phyloP scores from a whole-genome alignment of 1,140 invertebrate genomes.

The Psix sp. region DNA sequence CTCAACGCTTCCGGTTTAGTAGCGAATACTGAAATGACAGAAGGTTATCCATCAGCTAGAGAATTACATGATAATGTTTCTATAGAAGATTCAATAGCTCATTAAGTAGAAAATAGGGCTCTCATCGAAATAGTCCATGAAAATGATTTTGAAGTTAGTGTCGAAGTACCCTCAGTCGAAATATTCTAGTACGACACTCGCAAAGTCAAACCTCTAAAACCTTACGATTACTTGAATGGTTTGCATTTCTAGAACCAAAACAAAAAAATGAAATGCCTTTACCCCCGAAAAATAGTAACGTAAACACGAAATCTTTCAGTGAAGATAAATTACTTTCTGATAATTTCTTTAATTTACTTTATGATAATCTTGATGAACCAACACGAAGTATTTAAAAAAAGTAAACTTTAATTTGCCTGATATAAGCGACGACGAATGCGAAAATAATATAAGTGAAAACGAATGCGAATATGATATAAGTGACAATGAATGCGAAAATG shows the following conservation, averaged over 20 bases:
- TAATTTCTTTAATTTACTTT: no score
- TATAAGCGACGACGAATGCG: no score
- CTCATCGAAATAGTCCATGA: background rate
- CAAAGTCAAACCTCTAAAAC: background rate
- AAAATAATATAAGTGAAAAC: no score
- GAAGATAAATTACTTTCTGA: no score
- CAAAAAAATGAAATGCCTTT: background rate
- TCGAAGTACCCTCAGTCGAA: background rate
- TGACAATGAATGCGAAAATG: background rate
- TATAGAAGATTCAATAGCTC: background rate
- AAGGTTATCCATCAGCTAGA: background rate
- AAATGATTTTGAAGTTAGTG: background rate
- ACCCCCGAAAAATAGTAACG: no score
- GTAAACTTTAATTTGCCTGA: background rate
- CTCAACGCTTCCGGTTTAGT: background rate
- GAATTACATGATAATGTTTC: slow-evolving; percentile 1
- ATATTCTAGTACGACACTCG: background rate
- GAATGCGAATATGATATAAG: no score
- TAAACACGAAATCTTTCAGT: no score
- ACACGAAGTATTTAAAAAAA: no score
- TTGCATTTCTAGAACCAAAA: background rate
- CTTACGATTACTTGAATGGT: background rate
- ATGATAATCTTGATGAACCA: no score
- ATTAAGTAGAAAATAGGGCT: background rate
- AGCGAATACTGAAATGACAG: background rate